Evolutionary conservation across 2,888 invertebrate genomes (phyloP).

Genomic region (Sinopyrophorus schimmeli): DNA sequence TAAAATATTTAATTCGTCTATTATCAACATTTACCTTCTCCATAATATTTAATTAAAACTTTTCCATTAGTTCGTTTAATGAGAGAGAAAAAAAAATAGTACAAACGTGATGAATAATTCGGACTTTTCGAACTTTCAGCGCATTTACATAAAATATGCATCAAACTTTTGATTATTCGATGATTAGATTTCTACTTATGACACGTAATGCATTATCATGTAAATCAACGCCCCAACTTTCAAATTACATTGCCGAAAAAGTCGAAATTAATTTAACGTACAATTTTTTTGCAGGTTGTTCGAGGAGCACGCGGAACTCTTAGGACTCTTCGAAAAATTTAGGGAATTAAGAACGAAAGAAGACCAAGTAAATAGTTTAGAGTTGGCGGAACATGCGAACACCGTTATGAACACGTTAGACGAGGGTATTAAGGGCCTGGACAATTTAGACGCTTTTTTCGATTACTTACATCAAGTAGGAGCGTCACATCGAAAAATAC

Average conservation of each 20-base stretch:
- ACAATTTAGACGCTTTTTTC: conserved; percentile 83
- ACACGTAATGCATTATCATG: background rate
- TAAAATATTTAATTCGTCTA: too few relatives aligned
- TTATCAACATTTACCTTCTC: too few relatives aligned
- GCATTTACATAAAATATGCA: too few relatives aligned
- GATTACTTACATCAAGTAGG: conserved; percentile 82
- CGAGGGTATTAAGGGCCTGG: conserved; percentile 84
- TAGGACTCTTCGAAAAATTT: conserved; percentile 81
- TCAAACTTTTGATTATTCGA: too few relatives aligned
- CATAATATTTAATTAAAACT: too few relatives aligned
- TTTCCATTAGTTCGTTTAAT: too few relatives aligned
- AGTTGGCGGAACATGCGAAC: conserved; percentile 83
- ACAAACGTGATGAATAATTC: too few relatives aligned
- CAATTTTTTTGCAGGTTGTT: conserved; percentile 69
- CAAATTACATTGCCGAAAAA: too few relatives aligned
- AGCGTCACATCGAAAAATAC: conserved; percentile 79
- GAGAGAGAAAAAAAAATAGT: too few relatives aligned
- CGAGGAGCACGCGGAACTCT: conserved; percentile 79
- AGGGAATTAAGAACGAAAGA: conserved; percentile 77
- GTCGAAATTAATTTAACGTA: too few relatives aligned
- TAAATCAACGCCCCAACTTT: background rate
- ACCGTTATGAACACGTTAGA: conserved; percentile 89
- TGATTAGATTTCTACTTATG: too few relatives aligned
- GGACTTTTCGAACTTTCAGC: too few relatives aligned
- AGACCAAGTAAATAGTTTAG: conserved; percentile 78